Conservation (phyloP, 2,888 invertebrate genomes). For the Lacanobia wlatinum region DNA sequence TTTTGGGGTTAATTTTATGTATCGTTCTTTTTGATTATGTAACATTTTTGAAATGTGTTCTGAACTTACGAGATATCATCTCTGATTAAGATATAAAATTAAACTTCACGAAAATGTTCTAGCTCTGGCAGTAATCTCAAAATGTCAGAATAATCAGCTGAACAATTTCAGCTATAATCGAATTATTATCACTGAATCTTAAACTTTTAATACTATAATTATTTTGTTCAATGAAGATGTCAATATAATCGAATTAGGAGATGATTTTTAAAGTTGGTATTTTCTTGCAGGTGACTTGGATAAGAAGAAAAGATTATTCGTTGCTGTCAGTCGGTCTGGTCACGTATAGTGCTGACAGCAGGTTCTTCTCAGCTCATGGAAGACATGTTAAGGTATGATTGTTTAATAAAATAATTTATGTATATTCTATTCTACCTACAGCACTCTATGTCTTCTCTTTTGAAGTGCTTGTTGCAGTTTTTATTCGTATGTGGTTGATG, state of each 20-base stretch:
- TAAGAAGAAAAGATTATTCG: conserved; percentile 92
- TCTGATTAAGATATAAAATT: too few species aligned
- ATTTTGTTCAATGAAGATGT: neutral
- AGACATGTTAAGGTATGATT: conserved; percentile 89
- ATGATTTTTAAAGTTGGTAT: neutral
- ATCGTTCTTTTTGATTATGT: neutral
- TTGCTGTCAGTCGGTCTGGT: conserved; percentile 92
- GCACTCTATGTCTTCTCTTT: neutral
- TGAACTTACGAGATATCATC: neutral
- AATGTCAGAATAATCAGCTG: neutral
- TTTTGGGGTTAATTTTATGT: neutral
- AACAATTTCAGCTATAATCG: neutral
- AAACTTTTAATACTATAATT: conserved; percentile 7
- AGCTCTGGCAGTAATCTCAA: neutral
- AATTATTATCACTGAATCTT: neutral
- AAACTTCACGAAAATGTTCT: neutral
- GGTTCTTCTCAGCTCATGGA: conserved; percentile 92
- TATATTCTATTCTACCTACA: neutral
- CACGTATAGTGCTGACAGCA: conserved; percentile 92
- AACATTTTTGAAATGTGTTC: neutral
- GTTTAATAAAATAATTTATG: too few species aligned
- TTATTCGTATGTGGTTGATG: neutral
- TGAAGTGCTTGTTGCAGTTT: neutral
- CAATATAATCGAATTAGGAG: neutral
- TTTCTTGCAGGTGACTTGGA: conserved; percentile 92